Evolutionary conservation across 37 sponge, comb jelly and placozoan genomes (phyloP).

Genomic region (Beroe forskalii): DNA sequence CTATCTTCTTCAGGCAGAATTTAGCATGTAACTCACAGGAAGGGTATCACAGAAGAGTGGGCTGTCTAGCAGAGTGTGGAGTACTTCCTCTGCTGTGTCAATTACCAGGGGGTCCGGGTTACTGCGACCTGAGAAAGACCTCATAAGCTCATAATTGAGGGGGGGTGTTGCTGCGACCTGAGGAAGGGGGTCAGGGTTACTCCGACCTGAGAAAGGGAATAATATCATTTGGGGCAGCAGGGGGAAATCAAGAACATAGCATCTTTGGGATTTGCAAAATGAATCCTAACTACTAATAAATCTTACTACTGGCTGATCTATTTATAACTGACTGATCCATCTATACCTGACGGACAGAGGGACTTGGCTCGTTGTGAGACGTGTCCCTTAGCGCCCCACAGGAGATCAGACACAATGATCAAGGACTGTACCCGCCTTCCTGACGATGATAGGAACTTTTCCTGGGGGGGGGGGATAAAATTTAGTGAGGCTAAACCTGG

Average conservation of each 20-base stretch:
- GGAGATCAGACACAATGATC: conserved; percentile 42
- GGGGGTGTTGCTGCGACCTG: too few relatives aligned
- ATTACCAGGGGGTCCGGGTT: conserved; percentile 60
- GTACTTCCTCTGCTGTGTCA: conserved; percentile 58
- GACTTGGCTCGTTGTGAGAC: conserved; percentile 39
- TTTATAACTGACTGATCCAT: too few relatives aligned
- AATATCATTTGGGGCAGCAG: too few relatives aligned
- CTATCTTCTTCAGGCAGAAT: too few relatives aligned
- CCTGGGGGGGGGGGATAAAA: conserved; percentile 3
- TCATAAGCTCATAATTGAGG: too few relatives aligned
- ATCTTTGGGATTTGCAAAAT: too few relatives aligned
- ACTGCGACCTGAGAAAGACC: not conserved
- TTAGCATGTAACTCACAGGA: not conserved
- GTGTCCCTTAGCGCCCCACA: conserved; percentile 65
- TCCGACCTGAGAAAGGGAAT: too few relatives aligned
- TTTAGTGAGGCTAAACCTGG: too few relatives aligned
- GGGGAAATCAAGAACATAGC: too few relatives aligned
- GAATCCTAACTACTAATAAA: too few relatives aligned
- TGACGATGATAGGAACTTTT: conserved; percentile 29
- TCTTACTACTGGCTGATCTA: too few relatives aligned
- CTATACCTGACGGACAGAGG: conserved; percentile 46
- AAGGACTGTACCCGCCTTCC: conserved; percentile 19
- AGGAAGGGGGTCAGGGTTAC: too few relatives aligned
- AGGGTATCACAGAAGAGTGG: conserved; percentile 21
- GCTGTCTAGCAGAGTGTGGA: conserved; percentile 17